Base-by-base conservation (phyloP, 2,113 vertebrate genomes). In the Paracanthobrama guichenoti region DNA sequence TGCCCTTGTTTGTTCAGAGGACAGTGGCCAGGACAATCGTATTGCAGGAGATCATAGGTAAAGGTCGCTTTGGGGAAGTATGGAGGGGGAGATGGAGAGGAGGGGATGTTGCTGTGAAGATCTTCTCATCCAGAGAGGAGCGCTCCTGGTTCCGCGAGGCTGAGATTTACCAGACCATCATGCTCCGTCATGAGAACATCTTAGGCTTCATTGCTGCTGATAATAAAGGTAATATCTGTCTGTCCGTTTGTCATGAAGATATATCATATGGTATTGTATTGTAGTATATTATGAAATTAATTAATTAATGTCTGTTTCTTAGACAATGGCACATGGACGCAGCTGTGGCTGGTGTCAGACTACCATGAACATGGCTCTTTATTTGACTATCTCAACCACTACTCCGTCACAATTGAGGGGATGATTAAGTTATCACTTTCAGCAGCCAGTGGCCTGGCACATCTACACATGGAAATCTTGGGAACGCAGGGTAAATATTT, bases 401-500 rank as follows among this genome's bases (percentile, higher is more conserved):
- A 99, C 92, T 98, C 97, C 0, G 97, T 99, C 90, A 98, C 97
- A 0, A 97, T 98, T 0, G 98, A 99, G 92, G 97, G 97, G 6
- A 97, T 99, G 97, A 98, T 99, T 89, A 99, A 98, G 87, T 94
- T 99, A 0, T 94, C 97, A 0, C 93, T 99, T 79, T 99, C 97
- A 0, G 96, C 97, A 0, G 97, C 97, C 83, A 99, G 97, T 0
- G 98, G 98, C 2, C 91, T 99, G 89, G 98, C 98, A 2, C 98
- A 99, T 79, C 94, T 99, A 22, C 98, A 99, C 88, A 99, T 99
- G 98, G 98, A 99, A 93, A 99, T 99, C n/a, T 96, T 99, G 86
- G 98, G 98, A 55, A 99, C 98, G 77, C 98, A 99, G 91, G 98
- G 98, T 99, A 91, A 94, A 39, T 39, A 39, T 7, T 86, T 69